Conservation (phyloP, 2,113 vertebrate genomes). For the Fregata magnificens region DNA sequence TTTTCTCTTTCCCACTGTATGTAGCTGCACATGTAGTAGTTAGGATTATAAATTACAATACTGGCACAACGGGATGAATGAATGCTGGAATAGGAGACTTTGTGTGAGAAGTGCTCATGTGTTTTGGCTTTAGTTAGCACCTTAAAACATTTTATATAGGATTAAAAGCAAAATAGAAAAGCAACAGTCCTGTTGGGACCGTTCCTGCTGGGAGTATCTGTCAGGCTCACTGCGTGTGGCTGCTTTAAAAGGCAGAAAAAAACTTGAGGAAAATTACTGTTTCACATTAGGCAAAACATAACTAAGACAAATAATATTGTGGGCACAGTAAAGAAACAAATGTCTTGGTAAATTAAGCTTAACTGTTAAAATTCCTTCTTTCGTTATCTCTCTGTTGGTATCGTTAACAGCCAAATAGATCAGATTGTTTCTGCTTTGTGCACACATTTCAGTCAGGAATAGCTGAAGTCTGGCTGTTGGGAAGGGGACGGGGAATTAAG, state of each 20-base stretch:
- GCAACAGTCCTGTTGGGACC: neutral
- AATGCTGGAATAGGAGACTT: neutral
- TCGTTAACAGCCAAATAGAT: neutral
- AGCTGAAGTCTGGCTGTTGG: neutral
- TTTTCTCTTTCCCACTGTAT: neutral
- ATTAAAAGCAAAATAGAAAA: neutral
- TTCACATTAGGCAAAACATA: neutral
- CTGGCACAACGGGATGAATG: neutral
- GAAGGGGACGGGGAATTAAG: neutral
- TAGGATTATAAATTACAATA: neutral
- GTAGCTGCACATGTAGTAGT: neutral
- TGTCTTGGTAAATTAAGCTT: neutral
- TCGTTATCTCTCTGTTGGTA: neutral
- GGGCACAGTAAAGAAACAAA: neutral
- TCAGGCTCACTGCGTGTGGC: neutral
- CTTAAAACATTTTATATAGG: neutral
- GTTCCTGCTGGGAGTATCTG: neutral
- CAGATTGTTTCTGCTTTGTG: neutral
- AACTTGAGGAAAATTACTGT: neutral
- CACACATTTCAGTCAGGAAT: neutral
- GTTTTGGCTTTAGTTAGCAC: neutral
- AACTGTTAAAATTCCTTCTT: neutral
- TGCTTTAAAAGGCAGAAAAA: neutral
- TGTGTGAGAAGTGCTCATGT: neutral
- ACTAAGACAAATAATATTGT: neutral